Percentiles rank a stretch among this genome's conserved stretches.
phyloP scores from a whole-genome alignment of 2,113 vertebrate species.

The Numenius arquata region DNA sequence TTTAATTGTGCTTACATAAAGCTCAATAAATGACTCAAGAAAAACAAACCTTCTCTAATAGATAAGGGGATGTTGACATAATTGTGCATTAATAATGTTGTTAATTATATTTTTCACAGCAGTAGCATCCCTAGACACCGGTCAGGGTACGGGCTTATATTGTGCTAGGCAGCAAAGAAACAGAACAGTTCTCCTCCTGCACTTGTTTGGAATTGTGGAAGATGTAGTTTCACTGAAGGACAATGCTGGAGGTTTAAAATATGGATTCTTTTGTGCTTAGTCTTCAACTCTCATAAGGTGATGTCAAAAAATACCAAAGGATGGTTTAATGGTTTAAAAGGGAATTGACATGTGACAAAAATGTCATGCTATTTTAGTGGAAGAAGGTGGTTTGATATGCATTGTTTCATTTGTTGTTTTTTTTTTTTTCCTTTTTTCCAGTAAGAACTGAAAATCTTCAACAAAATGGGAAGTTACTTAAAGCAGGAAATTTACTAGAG shows the following conservation, averaged over 20 bases:
- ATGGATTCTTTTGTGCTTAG: neutral
- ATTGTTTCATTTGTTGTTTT: neutral
- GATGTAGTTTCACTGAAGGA: neutral
- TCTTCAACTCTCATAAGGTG: neutral
- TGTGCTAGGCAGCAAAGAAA: neutral
- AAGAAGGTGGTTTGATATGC: neutral
- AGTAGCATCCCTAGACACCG: neutral
- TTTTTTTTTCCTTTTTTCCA: neutral
- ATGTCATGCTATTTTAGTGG: neutral
- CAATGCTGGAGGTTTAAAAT: neutral
- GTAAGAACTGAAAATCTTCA: neutral
- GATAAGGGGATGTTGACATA: neutral
- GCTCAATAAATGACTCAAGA: neutral
- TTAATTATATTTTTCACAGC: slow-evolving; percentile 4
- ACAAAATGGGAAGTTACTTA: neutral
- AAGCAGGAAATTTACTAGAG: neutral
- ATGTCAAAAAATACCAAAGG: neutral
- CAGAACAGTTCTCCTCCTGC: neutral
- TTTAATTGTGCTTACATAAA: slow-evolving; percentile 3
- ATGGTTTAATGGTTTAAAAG: neutral
- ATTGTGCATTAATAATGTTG: neutral
- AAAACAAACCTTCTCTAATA: neutral
- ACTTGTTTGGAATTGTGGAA: neutral
- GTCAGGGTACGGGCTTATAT: neutral
- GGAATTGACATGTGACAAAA: neutral